Base-by-base conservation (phyloP, 2,888 invertebrate species). In the Gisinianus flammeolus region DNA sequence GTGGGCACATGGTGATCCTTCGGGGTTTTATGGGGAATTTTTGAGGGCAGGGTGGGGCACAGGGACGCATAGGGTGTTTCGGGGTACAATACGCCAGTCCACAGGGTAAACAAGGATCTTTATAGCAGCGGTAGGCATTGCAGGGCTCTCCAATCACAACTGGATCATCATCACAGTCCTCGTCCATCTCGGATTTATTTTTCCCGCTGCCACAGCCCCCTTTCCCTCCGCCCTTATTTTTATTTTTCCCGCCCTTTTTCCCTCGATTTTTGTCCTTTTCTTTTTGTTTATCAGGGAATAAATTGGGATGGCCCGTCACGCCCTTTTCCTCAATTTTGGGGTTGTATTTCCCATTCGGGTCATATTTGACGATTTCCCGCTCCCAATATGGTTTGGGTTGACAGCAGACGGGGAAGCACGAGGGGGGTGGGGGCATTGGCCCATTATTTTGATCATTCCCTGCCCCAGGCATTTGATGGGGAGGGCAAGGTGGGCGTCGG, bases 121-220 rank as follows among this genome's bases (percentile, higher is more conserved):
- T 70, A 52, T 70, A 70, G 24, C 69, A 70, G 16, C 54, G 44
- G 28, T 70, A 70, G 2, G 69, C 69, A 16, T 44, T 70, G 28
- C 44, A 26, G 1, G 52, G 52, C 26, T 70, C 44, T 8, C 69
- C 69, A 26, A 70, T 44, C 2, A 28, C 69, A 3, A 70, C 69
- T 19, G 31, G 31, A 10, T 44, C 10, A 22, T 70, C 44, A n/a
- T 58, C 58, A 58, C 24, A 19, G 4, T 64, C 28, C 19, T 64
- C 16, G 19, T 22, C 26, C 24, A 22, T 24, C 58, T 24, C 22
- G n/a, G 22, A 58, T 58, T 58, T 58, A 19, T 66, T 16, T 16
- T 66, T 66, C 30, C 31, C 31, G n/a, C 58, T 19, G n/a, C 58
- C 58, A 22, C 24, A 24, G 19, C 58, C 58, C 6, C n/a, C n/a